Conservation (phyloP, 2,113 vertebrate genomes). For the Mystacornis crossleyi region DNA sequence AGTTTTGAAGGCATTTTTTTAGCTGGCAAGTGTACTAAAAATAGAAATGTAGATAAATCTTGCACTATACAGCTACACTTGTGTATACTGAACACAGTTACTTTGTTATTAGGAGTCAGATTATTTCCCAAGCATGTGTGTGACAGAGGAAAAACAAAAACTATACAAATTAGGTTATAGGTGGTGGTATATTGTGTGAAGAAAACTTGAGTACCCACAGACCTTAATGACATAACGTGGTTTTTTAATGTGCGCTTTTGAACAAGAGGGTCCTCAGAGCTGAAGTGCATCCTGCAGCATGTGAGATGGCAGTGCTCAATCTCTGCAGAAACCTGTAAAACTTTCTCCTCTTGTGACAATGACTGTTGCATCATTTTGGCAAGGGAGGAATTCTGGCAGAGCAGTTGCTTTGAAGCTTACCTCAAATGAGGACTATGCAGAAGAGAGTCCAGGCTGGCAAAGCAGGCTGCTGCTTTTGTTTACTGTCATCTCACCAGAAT, state of each 20-base stretch:
- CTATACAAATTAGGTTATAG: not conserved
- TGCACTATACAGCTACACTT: not conserved
- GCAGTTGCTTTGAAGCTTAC: not conserved
- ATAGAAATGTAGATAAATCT: not conserved
- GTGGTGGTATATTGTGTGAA: not conserved
- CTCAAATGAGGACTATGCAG: not conserved
- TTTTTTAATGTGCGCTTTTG: not conserved
- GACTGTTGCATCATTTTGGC: not conserved
- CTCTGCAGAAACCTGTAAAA: not conserved
- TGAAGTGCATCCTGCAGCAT: not conserved
- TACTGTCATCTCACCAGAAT: not conserved
- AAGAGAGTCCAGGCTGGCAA: not conserved
- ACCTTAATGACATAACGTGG: accelerated
- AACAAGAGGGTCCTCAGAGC: not conserved
- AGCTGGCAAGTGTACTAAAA: not conserved
- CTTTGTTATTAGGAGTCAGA: not conserved
- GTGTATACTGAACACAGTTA: not conserved
- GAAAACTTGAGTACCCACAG: not conserved
- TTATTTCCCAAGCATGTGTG: not conserved
- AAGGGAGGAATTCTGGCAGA: not conserved
- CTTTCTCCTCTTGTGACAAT: not conserved
- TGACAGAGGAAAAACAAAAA: not conserved
- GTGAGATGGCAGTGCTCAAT: accelerated
- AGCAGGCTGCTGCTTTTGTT: not conserved
- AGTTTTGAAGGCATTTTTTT: not conserved